These are phyloP conservation scores for Zosterops hypoxanthus DNA, from an alignment of 2,113 vertebrate species.

Conservation along the genomic window DNA sequence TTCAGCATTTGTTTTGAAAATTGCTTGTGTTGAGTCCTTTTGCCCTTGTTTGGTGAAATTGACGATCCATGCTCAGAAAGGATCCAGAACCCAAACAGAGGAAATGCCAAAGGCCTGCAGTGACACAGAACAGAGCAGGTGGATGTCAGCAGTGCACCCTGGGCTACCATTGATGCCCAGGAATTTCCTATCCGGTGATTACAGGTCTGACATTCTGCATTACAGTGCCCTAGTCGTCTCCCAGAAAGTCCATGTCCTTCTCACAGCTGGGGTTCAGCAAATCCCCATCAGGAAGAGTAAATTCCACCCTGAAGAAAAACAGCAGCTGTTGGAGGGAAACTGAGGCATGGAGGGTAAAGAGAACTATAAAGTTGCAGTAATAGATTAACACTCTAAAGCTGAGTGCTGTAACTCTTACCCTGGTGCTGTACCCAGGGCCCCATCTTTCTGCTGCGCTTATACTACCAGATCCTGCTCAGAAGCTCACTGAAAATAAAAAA, in stretches of 20 bases:
- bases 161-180: background rate
- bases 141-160: background rate
- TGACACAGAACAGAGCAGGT: background rate
- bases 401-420: background rate
- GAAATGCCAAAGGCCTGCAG: background rate
- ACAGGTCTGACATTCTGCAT: background rate
- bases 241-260: background rate
- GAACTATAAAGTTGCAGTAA: background rate
- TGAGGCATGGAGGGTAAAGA: background rate
- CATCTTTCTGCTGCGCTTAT: background rate
- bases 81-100: background rate
- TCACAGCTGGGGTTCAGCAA: background rate
- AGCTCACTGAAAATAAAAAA: background rate
- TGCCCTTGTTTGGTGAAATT: background rate
- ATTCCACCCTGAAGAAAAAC: background rate
- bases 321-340: background rate
- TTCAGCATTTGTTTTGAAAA: slow-evolving; percentile 7
- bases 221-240: accelerated
- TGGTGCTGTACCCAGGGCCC: background rate
- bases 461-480: background rate
- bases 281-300: background rate
- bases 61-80: background rate
- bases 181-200: background rate
- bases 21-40: background rate
- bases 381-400: background rate